These are phyloP conservation scores for Platichthys stellatus DNA, from an alignment of 2,113 vertebrate genomes.

Conservation along the genomic window DNA sequence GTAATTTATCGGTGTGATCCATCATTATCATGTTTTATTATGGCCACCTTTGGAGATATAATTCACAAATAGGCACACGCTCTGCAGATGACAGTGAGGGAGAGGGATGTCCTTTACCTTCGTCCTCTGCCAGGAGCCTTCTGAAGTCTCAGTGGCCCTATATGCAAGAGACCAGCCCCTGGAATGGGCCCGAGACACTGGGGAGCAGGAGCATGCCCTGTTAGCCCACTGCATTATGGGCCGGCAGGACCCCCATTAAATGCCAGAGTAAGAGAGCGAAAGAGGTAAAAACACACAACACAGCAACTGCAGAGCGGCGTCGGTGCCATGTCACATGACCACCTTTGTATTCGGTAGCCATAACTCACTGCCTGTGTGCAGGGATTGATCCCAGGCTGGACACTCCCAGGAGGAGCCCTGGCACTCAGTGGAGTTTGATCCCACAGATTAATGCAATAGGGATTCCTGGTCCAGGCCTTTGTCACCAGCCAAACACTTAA, in stretches of 20 bases:
- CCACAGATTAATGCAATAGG: constrained; percentile 90
- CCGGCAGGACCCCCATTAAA: constrained; percentile 83
- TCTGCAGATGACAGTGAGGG: constrained; percentile 74
- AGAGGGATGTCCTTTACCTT: constrained; percentile 81
- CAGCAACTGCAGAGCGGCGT: constrained; percentile 83
- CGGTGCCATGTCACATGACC: constrained; percentile 85
- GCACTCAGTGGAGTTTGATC: constrained; percentile 89
- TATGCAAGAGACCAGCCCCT: constrained; percentile 62
- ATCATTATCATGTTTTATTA: constrained; percentile 86
- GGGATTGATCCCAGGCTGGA: constrained; percentile 89
- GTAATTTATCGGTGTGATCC: constrained; percentile 81
- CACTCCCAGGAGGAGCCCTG: constrained; percentile 87
- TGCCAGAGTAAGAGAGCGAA: constrained; percentile 68
- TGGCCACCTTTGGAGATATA: constrained; percentile 79
- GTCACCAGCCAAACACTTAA: constrained; percentile 88
- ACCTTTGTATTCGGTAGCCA: constrained; percentile 93
- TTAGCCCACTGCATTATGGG: constrained; percentile 76
- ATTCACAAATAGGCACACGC: constrained; percentile 76
- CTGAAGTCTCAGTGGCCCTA: constrained; percentile 62
- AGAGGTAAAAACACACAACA: constrained; percentile 58
- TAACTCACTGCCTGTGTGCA: constrained; percentile 90
- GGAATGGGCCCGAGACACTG: constrained; percentile 57
- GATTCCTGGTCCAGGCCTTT: constrained; percentile 87
- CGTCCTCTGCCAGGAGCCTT: constrained; percentile 77
- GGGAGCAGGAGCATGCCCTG: constrained; percentile 64